phyloP scores from a whole-genome alignment of 2,113 vertebrate genomes.

The Cephalopterus ornatus region DNA sequence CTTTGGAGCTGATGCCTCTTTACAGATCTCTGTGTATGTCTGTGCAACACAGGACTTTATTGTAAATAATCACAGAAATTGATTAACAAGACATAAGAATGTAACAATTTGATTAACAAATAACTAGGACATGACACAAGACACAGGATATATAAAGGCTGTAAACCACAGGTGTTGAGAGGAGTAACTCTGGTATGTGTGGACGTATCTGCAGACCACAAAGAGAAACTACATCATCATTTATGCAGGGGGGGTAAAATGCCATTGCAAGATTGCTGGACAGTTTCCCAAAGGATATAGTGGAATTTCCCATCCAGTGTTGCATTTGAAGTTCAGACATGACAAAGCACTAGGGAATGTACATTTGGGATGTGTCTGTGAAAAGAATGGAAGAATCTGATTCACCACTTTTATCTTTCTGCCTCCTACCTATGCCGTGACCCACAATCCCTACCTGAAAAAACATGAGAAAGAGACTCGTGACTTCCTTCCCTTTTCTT shows the following conservation, averaged over 20 bases:
- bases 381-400: background rate
- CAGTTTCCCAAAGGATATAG: slow-evolving; percentile 25
- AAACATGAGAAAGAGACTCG: background rate
- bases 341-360: slow-evolving; percentile 47
- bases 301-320: slow-evolving; percentile 40
- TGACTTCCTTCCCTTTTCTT: background rate
- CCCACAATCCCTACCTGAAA: background rate
- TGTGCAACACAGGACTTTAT: background rate
- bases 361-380: background rate
- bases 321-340: slow-evolving; percentile 29
- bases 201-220: background rate
- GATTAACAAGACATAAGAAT: background rate
- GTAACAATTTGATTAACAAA: background rate
- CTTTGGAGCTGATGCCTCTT: background rate
- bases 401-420: background rate
- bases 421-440: background rate
- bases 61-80: background rate
- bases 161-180: background rate
- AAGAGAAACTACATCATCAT: background rate
- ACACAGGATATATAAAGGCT: background rate
- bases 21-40: background rate
- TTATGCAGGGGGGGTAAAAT: background rate
- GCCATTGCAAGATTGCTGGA: background rate
- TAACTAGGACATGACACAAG: background rate
- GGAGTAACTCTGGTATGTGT: background rate